phyloP scores from a whole-genome alignment of 1,140 invertebrate genomes.

The Doryteuthis pealeii region DNA sequence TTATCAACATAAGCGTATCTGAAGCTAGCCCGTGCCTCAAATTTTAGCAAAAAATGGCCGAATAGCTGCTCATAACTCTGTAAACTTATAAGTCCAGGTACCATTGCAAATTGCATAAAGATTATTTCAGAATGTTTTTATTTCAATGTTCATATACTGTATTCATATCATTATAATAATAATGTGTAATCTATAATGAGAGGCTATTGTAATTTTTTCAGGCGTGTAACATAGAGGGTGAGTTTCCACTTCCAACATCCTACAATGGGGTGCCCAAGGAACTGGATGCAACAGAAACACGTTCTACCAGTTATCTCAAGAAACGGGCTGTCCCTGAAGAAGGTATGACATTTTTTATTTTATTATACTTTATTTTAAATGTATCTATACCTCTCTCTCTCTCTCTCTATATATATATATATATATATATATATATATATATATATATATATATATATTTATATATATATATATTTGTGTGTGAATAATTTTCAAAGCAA shows the following conservation, averaged over 20 bases:
- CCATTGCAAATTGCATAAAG: neutral
- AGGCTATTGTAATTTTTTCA: neutral
- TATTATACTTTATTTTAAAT: neutral
- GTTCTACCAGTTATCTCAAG: constrained; percentile 38
- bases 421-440: too few relatives aligned
- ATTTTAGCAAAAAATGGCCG: too few relatives aligned
- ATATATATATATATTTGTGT: too few relatives aligned
- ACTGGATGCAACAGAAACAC: constrained; percentile 21
- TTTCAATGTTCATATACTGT: neutral
- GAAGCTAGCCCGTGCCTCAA: too few relatives aligned
- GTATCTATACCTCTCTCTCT: too few relatives aligned
- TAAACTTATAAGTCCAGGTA: too few relatives aligned
- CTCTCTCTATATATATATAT: too few relatives aligned
- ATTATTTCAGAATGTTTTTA: neutral
- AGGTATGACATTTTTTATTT: constrained; percentile 40
- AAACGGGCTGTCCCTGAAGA: constrained; percentile 63
- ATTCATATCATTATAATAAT: neutral
- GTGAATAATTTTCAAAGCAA: too few relatives aligned
- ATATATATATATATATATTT: too few relatives aligned
- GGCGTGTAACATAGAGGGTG: neutral
- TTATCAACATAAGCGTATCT: too few relatives aligned
- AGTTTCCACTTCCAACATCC: neutral
- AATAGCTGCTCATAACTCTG: too few relatives aligned
- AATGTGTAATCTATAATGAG: too few relatives aligned
- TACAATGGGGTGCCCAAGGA: neutral